Evolutionary conservation across 1,140 invertebrate species (phyloP).

Genomic region (Calycopis cecrops): DNA sequence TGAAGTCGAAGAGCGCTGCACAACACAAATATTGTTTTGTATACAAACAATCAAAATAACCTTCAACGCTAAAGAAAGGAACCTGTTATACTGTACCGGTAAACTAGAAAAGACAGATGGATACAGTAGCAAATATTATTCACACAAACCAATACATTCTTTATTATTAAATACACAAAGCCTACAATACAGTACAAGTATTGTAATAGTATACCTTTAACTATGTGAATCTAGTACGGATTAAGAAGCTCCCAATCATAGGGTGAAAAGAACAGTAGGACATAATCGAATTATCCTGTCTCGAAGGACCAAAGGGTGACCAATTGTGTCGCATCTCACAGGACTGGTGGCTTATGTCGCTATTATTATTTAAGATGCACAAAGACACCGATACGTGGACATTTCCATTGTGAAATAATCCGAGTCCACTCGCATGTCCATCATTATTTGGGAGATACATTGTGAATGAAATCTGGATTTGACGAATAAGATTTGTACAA

Average conservation of each 20-base stretch:
- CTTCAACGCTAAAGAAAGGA: constrained; percentile 17
- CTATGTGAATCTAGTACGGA: constrained; percentile 9
- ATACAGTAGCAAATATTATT: not conserved
- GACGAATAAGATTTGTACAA: too few relatives aligned
- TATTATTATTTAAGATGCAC: not conserved
- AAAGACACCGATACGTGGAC: not conserved
- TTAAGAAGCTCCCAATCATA: constrained; percentile 3
- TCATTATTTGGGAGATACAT: too few relatives aligned
- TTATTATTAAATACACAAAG: not conserved
- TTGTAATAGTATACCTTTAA: not conserved
- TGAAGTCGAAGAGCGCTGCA: not conserved
- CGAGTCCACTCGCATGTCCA: too few relatives aligned
- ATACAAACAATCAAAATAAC: constrained; percentile 14
- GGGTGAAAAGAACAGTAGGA: not conserved
- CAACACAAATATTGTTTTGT: not conserved
- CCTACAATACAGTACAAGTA: not conserved
- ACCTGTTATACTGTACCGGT: constrained; percentile 40
- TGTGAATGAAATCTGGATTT: too few relatives aligned
- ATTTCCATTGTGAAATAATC: not conserved
- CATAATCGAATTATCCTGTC: constrained; percentile 9
- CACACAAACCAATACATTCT: constrained; percentile 6
- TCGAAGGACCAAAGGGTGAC: not conserved
- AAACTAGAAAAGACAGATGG: constrained; percentile 46
- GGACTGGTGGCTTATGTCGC: not conserved
- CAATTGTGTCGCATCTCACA: not conserved